Conservation (phyloP, 2,113 vertebrate species). For the Amazona guildingii region DNA sequence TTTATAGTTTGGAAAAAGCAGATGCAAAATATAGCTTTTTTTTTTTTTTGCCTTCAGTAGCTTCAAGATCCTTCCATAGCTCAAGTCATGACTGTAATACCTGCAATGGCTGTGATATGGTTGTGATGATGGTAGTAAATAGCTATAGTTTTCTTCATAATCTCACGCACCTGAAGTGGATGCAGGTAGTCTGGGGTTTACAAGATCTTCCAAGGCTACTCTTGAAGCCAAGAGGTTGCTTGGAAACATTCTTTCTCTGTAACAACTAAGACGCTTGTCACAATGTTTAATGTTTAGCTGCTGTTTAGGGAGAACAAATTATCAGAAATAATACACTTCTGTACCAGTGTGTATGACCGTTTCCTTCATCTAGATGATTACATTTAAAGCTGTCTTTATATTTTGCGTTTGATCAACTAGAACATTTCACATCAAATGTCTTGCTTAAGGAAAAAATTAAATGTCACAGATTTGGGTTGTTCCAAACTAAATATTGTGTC, state of each 20-base stretch:
- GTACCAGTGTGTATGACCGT: not conserved
- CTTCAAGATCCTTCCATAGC: not conserved
- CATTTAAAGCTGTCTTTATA: not conserved
- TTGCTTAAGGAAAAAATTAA: not conserved
- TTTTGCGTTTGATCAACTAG: not conserved
- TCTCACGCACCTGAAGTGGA: not conserved
- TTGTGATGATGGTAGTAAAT: not conserved
- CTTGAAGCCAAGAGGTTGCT: not conserved
- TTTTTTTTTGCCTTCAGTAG: not conserved
- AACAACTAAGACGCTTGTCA: not conserved
- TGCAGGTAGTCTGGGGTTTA: not conserved
- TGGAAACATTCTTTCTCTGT: not conserved
- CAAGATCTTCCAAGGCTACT: not conserved
- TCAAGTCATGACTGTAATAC: not conserved
- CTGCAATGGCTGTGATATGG: not conserved
- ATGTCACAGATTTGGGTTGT: not conserved
- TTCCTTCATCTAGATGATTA: not conserved
- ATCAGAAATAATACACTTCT: not conserved
- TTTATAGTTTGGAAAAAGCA: not conserved
- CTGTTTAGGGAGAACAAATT: not conserved
- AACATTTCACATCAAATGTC: not conserved
- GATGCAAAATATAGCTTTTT: not conserved
- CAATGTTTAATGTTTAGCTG: not conserved
- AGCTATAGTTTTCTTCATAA: not conserved
- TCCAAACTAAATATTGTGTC: not conserved